phyloP scores from a whole-genome alignment of 1,140 invertebrate genomes.

The Drepana arcuata region DNA sequence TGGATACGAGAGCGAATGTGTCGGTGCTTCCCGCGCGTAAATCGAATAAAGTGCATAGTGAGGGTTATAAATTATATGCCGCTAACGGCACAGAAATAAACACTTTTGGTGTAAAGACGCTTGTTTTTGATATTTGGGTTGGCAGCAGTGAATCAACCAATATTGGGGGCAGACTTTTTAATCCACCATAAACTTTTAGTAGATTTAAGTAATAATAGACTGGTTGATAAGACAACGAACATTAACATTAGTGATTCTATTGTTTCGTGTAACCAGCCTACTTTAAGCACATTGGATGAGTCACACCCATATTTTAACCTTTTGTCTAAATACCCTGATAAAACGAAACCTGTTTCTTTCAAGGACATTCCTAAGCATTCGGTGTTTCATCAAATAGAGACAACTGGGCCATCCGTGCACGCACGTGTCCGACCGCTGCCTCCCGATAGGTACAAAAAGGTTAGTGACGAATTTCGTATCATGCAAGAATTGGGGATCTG shows the following conservation, averaged over 20 bases:
- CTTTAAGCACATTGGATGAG: constrained; percentile 6
- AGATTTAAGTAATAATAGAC: constrained; percentile 5
- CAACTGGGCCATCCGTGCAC: constrained; percentile 10
- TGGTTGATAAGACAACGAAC: constrained; percentile 8
- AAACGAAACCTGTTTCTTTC: constrained; percentile 7
- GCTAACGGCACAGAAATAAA: constrained; percentile 18
- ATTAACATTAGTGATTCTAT: constrained; percentile 4
- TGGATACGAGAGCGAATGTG: constrained; percentile 14
- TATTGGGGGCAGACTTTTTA: constrained; percentile 17
- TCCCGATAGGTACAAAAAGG: constrained; percentile 4
- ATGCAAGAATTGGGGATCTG: constrained; percentile 8
- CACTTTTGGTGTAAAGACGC: constrained; percentile 11
- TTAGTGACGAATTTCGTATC: constrained; percentile 3
- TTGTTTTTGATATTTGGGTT: constrained; percentile 10
- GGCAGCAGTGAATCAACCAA: constrained; percentile 15
- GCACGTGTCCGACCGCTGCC: background rate
- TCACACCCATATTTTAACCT: constrained; percentile 3
- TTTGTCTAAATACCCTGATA: constrained; percentile 5
- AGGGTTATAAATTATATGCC: constrained; percentile 15
- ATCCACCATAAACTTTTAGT: constrained; percentile 11
- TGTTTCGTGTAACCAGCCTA: background rate
- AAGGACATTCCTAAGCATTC: constrained; percentile 6
- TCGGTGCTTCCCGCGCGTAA: constrained; percentile 7
- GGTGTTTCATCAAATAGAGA: constrained; percentile 9
- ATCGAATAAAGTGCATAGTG: background rate